Percentiles rank a stretch among this genome's conserved stretches.
phyloP scores from a whole-genome alignment of 2,797 vertebrate genomes.

The Bucorvus abyssinicus region DNA sequence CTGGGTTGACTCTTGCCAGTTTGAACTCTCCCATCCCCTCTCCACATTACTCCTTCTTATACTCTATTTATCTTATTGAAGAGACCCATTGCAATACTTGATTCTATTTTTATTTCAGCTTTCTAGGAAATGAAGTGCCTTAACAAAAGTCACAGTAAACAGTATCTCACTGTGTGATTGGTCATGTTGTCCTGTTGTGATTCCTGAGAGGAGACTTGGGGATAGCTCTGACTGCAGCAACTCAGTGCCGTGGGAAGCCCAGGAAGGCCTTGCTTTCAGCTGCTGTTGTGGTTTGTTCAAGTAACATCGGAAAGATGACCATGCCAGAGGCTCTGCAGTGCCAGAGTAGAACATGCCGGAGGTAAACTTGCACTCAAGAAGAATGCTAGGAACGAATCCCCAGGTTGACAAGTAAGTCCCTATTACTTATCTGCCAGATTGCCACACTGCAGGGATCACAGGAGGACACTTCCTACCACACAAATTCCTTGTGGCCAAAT shows the following conservation, averaged over 20 bases:
- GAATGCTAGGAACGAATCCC: neutral
- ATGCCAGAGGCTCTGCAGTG: neutral
- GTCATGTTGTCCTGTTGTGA: neutral
- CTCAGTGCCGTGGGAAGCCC: neutral
- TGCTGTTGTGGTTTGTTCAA: neutral
- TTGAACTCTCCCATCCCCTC: neutral
- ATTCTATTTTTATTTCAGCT: slow-evolving; percentile 36
- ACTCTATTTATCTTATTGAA: neutral
- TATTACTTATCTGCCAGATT: neutral
- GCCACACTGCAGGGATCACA: neutral
- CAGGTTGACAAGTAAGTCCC: neutral
- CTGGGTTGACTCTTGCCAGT: neutral
- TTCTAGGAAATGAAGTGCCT: neutral
- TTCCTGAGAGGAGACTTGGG: neutral
- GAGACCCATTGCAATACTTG: neutral
- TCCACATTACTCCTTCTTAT: neutral
- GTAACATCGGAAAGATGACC: neutral
- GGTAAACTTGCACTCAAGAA: neutral
- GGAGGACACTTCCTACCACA: neutral
- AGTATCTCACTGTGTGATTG: neutral
- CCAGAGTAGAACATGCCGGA: neutral
- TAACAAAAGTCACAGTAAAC: neutral
- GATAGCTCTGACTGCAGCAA: neutral
- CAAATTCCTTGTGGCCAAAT: neutral
- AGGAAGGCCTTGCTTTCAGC: neutral